Conservation (phyloP, 2,113 vertebrate genomes). For the Ciconia stormi region DNA sequence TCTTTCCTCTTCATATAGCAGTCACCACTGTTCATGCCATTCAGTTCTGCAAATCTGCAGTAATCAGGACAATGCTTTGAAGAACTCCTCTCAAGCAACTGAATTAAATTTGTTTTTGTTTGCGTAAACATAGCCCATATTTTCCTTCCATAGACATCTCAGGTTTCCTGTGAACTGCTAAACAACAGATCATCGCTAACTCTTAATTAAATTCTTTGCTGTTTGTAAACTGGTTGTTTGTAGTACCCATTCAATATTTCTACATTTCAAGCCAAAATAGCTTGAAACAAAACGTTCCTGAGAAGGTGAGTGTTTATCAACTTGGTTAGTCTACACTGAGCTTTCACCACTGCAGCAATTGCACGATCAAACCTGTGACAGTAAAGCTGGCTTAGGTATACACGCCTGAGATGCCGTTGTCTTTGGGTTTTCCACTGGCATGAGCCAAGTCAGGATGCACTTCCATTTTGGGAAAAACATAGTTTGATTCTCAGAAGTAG, state of each 20-base stretch:
- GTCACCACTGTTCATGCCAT: neutral
- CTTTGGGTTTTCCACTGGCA: neutral
- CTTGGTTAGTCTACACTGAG: neutral
- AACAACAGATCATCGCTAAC: neutral
- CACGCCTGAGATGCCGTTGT: accelerated
- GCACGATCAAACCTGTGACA: neutral
- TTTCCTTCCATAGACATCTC: neutral
- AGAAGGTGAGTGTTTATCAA: neutral
- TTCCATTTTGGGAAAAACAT: neutral
- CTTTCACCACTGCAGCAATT: neutral
- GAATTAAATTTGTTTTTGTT: neutral
- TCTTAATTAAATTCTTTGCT: neutral
- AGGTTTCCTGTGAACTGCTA: neutral
- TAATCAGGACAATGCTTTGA: neutral
- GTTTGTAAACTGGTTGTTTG: neutral
- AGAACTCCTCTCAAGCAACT: neutral
- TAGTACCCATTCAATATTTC: neutral
- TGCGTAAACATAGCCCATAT: accelerated
- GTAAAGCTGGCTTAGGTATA: neutral
- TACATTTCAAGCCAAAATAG: neutral
- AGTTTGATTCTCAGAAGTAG: neutral
- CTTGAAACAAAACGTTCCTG: neutral
- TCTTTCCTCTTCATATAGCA: neutral
- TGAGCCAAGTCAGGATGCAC: neutral
- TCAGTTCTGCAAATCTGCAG: neutral